phyloP scores from a whole-genome alignment of 2,888 invertebrate genomes.

The Eupithecia pulchellata region DNA sequence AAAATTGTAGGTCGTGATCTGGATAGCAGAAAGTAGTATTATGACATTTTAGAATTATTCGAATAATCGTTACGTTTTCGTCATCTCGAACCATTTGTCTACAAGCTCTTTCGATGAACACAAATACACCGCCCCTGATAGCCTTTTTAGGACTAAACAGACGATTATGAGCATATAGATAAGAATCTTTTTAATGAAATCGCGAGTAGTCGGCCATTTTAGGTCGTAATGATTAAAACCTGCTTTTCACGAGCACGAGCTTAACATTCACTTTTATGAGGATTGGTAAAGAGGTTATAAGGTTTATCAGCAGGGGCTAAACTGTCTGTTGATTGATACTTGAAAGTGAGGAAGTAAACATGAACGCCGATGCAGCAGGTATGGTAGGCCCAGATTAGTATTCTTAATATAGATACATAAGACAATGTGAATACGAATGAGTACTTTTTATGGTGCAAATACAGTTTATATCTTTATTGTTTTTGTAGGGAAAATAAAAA shows the following conservation, averaged over 20 bases:
- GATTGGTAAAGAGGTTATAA: slow-evolving; percentile 28
- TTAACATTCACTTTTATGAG: slow-evolving; percentile 38
- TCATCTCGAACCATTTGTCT: not conserved
- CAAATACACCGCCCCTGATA: slow-evolving; percentile 68
- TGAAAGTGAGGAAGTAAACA: not conserved
- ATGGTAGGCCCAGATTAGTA: too few relatives aligned
- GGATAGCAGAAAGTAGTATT: too few relatives aligned
- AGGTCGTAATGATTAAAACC: slow-evolving; percentile 56
- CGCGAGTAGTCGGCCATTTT: slow-evolving; percentile 72
- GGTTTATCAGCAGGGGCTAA: slow-evolving; percentile 13
- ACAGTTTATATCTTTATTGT: too few relatives aligned
- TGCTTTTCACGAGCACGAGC: slow-evolving; percentile 43
- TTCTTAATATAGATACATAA: too few relatives aligned
- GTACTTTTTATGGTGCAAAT: too few relatives aligned
- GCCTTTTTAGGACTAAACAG: slow-evolving; percentile 71
- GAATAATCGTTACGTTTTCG: not conserved
- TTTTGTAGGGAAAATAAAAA: too few relatives aligned
- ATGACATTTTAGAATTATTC: not conserved
- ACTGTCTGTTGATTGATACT: not conserved
- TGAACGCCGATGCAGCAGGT: too few relatives aligned
- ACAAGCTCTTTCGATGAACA: slow-evolving; percentile 42
- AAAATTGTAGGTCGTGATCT: too few relatives aligned
- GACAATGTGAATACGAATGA: too few relatives aligned
- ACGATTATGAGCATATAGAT: slow-evolving; percentile 75
- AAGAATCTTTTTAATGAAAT: slow-evolving; percentile 79